Conservation (phyloP, 23 tunicate species). For the Clavelina lepadiformis region DNA sequence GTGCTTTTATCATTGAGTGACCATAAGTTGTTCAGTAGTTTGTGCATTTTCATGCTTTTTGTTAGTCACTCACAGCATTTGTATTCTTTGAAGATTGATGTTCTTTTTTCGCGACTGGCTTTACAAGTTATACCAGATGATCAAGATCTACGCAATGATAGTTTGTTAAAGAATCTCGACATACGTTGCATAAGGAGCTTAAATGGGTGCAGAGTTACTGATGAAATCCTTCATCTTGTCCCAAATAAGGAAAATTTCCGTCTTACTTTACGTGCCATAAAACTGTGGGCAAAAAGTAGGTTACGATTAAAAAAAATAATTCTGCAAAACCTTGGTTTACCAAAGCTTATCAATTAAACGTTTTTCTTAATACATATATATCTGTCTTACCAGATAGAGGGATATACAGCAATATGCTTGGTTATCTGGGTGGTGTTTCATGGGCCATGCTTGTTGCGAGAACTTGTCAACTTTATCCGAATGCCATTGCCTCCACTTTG, state of each 20-base stretch:
- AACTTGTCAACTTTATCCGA: conserved; percentile 88
- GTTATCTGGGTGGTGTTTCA: conserved; percentile 94
- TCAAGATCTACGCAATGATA: conserved; percentile 69
- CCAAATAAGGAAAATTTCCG: conserved; percentile 86
- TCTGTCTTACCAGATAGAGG: conserved; percentile 51
- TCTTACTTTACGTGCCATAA: conserved; percentile 74
- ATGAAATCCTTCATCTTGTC: conserved; percentile 86
- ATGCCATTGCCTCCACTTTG: conserved; percentile 71
- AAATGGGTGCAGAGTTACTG: conserved; percentile 92
- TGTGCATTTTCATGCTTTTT: too few species aligned
- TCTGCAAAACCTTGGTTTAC: background rate
- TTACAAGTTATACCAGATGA: conserved; percentile 65
- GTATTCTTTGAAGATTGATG: conserved; percentile 68
- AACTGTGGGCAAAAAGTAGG: conserved; percentile 93
- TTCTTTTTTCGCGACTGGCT: conserved; percentile 89
- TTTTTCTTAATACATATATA: background rate
- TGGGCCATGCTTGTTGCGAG: conserved; percentile 98
- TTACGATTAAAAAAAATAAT: background rate
- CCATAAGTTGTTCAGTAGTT: too few species aligned
- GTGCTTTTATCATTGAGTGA: too few species aligned
- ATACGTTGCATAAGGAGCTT: conserved; percentile 87
- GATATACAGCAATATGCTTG: conserved; percentile 94
- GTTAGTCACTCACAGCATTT: too few species aligned
- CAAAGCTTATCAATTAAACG: background rate
- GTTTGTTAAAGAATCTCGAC: conserved; percentile 77